Evolutionary conservation across 2,113 vertebrate genomes (phyloP), one percentile per base, ranked within the genome.

Genomic region (Oxygymnocypris stewartii): DNA sequence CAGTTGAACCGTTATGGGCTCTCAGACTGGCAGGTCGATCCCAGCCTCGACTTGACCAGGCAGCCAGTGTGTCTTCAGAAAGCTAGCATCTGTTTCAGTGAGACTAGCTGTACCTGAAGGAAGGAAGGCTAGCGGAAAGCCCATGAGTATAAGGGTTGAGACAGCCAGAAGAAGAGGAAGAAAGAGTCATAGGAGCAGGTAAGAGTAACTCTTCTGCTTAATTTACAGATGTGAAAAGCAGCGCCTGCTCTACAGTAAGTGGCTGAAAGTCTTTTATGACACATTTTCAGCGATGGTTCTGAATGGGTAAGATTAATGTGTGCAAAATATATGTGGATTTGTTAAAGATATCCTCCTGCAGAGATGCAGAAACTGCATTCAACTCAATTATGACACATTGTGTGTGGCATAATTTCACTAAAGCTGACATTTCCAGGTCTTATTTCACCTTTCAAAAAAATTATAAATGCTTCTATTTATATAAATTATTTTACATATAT

Each of bases 221-320:
- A 98, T 97, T 98, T 98, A 93, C 97, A 99, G 98, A 97, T 97
- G 94, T 94, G 95, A 86, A 96, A 96, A 95, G 96, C 96, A 95
- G 94, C 92, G 90, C 92, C 84, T 71, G 79, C 18, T 95, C 94
- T 95, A 95, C 92, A 94, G 94, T 95, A 96, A 93, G 95, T 92
- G 94, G 95, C 94, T 93, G 96, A 96, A 95, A 97, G 94, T 96
- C 96, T 96, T 95, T 96, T 95, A 96, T 95, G 95, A 96, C 94
- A 95, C 95, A 94, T 96, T 96, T 95, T 95, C 92, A 94, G 92
- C 95, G 95, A 96, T 95, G 95, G 95, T 96, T 96, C 96, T 97
- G 96, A 95, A 96, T 97, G 96, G 97, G 97, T 99, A 98, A 98
- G 97, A 95, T 88, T 90, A 82, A 85, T 80, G 91, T 89, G 92